Conservation (phyloP, 2,113 vertebrate species). For the Trichechus manatus region DNA sequence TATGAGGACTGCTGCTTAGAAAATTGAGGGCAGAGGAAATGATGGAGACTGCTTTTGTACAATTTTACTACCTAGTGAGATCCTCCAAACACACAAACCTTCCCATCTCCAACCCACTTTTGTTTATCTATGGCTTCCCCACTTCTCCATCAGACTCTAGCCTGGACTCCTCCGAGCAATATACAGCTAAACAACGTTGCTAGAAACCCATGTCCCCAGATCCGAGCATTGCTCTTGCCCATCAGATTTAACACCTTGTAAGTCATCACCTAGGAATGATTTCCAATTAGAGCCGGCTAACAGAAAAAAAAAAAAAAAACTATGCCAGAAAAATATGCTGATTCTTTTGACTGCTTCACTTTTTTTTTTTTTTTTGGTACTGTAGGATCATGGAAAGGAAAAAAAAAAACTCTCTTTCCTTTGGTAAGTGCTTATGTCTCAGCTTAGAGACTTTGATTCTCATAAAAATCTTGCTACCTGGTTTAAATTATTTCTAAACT, state of each 20-base stretch:
- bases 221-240: not conserved
- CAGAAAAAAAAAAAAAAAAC: slow-evolving; percentile 6
- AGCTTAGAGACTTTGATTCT: not conserved
- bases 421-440: not conserved
- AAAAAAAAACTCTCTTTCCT: not conserved
- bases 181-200: not conserved
- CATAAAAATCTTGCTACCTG: not conserved
- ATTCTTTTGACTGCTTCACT: not conserved
- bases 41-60: not conserved
- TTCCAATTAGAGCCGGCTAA: not conserved
- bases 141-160: not conserved
- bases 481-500: slow-evolving; percentile 25
- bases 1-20: not conserved
- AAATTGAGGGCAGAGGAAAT: not conserved
- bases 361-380: not conserved
- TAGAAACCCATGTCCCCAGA: not conserved
- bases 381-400: not conserved
- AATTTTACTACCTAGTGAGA: not conserved
- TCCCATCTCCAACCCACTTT: not conserved
- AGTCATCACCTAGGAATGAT: not conserved
- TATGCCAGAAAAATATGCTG: not conserved
- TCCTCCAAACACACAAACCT: not conserved
- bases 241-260: not conserved
- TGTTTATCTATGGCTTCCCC: not conserved
- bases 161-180: rapidly evolving